Base-by-base conservation (phyloP, 2,888 invertebrate genomes). In the Drosophila greeni region DNA sequence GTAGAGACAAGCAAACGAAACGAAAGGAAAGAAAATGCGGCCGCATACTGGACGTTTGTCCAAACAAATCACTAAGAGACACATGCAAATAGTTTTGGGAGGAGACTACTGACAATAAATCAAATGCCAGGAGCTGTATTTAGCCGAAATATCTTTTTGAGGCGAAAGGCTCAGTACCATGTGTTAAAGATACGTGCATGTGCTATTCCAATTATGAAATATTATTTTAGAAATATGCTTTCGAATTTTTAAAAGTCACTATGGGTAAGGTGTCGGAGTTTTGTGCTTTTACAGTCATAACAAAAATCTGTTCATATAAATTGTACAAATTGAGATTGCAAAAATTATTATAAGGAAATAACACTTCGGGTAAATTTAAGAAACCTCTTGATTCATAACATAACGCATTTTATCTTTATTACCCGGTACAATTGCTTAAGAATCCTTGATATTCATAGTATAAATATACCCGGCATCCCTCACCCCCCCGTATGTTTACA, bases 61-160 rank as follows among this genome's bases (percentile, higher is more conserved):
- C 82, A 76, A 81, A 80, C 81, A 83, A 78, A 80, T 81, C 78
- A 74, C 69, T 64, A 40, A 48, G 54, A 31, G 54, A 36, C 40
- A 65, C 53, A 49, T 49, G 57, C 70, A 61, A 76, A 82, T 71
- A 66, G 72, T 65, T 72, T 70, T 43, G 73, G 66, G 34, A 29
- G 20, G 23, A 23, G 49, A 26, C 40, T 31, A 20, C 69, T 51
- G 23, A 72, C 79, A 60, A 82, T 82, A 82, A 81, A 82, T 81
- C 76, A 76, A 72, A 76, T 64, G 74, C 74, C 80, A 80, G 77
- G 73, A 80, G 74, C 74, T 72, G 70, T 73, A 72, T 80, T 78
- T 72, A 66, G 75, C 66, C 64, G 51, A 70, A 76, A 79, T 74
- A 76, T 73, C 69, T 75, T 59, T 72, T 74, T 66, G 40, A 54